These are phyloP conservation scores for Notarius lentiginosus DNA, from an alignment of 2,113 vertebrate species.

Conservation along the genomic window DNA sequence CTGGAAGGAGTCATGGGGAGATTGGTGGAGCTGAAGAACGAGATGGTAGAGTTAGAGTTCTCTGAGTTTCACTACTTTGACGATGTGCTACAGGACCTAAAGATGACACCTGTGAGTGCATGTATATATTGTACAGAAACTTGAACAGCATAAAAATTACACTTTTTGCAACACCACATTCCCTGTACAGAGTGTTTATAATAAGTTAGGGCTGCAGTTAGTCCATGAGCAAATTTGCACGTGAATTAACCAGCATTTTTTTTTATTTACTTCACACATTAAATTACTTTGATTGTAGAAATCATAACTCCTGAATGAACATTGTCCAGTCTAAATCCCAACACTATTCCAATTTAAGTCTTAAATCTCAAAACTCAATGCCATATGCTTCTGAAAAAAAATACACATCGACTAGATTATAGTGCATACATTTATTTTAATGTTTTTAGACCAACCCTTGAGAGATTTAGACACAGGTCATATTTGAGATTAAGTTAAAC, in stretches of 20 bases:
- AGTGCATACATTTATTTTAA: neutral
- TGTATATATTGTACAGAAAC: neutral
- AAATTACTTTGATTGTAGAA: constrained; percentile 26
- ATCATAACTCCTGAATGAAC: constrained; percentile 5
- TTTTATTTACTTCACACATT: neutral
- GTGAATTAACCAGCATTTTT: neutral
- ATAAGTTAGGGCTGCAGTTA: neutral
- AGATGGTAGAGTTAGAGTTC: constrained; percentile 80
- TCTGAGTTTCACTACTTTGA: constrained; percentile 79
- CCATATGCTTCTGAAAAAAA: neutral
- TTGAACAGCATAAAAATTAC: neutral
- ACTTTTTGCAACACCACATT: neutral
- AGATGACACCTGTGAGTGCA: constrained; percentile 75
- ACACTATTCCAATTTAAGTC: constrained; percentile 3
- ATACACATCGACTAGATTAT: neutral
- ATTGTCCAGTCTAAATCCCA: neutral
- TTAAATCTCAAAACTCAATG: neutral
- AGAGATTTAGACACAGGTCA: neutral
- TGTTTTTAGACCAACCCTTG: neutral
- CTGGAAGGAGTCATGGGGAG: constrained; percentile 81
- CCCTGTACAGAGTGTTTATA: neutral
- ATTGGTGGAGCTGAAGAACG: constrained; percentile 80
- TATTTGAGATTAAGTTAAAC: neutral
- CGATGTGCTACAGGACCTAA: constrained; percentile 75
- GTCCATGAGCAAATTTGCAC: constrained; percentile 20